These are phyloP conservation scores for Phengaris alcon DNA, from an alignment of 2,888 invertebrate genomes.

Conservation along the genomic window DNA sequence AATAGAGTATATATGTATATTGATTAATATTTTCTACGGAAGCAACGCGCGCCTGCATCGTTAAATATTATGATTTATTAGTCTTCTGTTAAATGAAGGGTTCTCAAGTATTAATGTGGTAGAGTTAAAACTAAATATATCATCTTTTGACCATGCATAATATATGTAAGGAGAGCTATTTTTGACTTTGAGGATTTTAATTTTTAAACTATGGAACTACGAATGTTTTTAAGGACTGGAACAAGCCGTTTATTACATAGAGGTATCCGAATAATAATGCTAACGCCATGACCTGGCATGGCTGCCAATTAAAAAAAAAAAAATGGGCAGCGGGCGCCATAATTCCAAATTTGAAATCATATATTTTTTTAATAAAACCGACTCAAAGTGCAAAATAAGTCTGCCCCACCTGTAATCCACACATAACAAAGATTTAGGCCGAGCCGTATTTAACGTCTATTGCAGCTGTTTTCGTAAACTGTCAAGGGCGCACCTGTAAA, in stretches of 20 bases:
- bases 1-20: too few relatives aligned
- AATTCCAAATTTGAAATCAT: too few relatives aligned
- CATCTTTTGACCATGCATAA: not conserved
- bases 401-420: conserved; percentile 6
- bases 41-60: not conserved
- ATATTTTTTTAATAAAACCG: too few relatives aligned
- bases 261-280: too few relatives aligned
- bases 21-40: too few relatives aligned
- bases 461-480: conserved; percentile 33
- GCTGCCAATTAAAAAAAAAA: too few relatives aligned
- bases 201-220: too few relatives aligned
- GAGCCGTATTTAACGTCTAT: conserved; percentile 21
- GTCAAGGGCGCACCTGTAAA: conserved; percentile 35
- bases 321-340: too few relatives aligned
- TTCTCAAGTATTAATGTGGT: not conserved
- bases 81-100: not conserved
- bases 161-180: not conserved
- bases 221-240: too few relatives aligned
- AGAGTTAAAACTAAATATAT: not conserved
- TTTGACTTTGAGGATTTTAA: not conserved
- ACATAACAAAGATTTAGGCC: conserved; percentile 16
- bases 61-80: not conserved
- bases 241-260: too few relatives aligned
- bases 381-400: too few relatives aligned
- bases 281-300: too few relatives aligned